A percentile compares a stretch with the other conserved stretches of the same genome.
Conservation (phyloP, 2,888 invertebrate species). For the Amphipyra tragopoginis region DNA sequence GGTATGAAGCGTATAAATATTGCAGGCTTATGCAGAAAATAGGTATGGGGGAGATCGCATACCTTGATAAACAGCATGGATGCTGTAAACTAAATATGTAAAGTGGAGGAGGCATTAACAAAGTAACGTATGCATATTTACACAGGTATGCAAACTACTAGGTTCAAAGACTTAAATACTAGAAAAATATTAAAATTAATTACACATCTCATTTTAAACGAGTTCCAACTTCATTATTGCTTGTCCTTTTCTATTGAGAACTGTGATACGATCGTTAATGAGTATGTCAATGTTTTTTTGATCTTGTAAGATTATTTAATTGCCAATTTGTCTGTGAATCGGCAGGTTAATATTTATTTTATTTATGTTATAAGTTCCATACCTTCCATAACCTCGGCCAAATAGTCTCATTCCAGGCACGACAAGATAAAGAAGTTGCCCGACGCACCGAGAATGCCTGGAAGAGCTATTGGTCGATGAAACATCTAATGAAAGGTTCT, state of each 20-base stretch:
- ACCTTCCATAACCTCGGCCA: too few species aligned
- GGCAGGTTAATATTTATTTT: conserved; percentile 42
- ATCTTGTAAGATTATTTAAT: conserved; percentile 52
- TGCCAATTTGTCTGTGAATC: conserved; percentile 48
- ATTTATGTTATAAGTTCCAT: conserved; percentile 39
- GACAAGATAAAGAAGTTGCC: too few species aligned
- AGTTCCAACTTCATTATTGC: conserved; percentile 45
- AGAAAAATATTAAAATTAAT: conserved; percentile 60
- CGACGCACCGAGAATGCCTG: too few species aligned
- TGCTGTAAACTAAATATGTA: conserved; percentile 69
- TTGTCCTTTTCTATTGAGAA: conserved; percentile 41
- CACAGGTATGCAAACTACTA: conserved; percentile 49
- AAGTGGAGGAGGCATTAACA: conserved; percentile 67
- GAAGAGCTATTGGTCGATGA: too few species aligned
- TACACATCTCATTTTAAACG: conserved; percentile 45
- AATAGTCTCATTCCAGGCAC: too few species aligned
- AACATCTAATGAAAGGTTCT: too few species aligned
- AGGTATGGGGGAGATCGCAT: conserved; percentile 76
- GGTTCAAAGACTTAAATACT: conserved; percentile 50
- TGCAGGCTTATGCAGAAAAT: conserved; percentile 72
- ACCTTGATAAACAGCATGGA: conserved; percentile 69
- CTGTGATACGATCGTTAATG: conserved; percentile 49
- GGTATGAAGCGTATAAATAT: conserved; percentile 60
- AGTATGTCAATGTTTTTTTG: conserved; percentile 54
- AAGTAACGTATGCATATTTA: conserved; percentile 55